Evolutionary conservation across 2,888 invertebrate species (phyloP).

Genomic region (Acronicta alni): DNA sequence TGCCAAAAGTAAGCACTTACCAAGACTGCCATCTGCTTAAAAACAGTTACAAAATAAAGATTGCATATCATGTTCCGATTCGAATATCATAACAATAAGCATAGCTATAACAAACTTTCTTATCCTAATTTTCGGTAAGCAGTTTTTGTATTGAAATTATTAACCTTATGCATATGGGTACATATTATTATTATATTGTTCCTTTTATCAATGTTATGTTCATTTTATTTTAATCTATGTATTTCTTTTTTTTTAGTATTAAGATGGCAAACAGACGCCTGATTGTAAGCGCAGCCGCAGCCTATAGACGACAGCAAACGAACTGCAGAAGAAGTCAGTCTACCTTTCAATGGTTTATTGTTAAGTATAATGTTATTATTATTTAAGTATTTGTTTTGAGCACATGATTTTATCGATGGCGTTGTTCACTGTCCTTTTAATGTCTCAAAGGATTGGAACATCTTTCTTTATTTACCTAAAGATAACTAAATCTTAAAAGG

Average conservation of each 20-base stretch:
- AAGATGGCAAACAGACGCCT: no score
- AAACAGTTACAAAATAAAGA: conserved; percentile 24
- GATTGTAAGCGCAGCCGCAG: no score
- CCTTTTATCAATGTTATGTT: no score
- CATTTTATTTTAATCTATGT: no score
- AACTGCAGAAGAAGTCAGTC: no score
- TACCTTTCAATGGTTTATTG: no score
- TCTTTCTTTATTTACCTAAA: no score
- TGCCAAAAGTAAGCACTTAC: no score
- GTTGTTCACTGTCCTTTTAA: background rate
- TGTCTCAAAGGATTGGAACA: background rate
- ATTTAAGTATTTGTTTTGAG: background rate
- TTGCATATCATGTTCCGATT: conserved; percentile 18
- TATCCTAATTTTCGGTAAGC: conserved; percentile 7
- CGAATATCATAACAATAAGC: conserved; percentile 13
- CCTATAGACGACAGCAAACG: no score
- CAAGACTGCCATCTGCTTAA: conserved; percentile 6
- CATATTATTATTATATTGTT: conserved; percentile 29
- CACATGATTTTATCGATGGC: background rate
- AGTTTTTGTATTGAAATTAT: conserved; percentile 27
- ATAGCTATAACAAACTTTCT: background rate
- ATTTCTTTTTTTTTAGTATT: no score
- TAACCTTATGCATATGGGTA: conserved; percentile 35
- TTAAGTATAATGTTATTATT: no score
- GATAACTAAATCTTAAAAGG: no score